Base-by-base conservation (phyloP, 2,888 invertebrate species). In the Neocrepidodera transversa region DNA sequence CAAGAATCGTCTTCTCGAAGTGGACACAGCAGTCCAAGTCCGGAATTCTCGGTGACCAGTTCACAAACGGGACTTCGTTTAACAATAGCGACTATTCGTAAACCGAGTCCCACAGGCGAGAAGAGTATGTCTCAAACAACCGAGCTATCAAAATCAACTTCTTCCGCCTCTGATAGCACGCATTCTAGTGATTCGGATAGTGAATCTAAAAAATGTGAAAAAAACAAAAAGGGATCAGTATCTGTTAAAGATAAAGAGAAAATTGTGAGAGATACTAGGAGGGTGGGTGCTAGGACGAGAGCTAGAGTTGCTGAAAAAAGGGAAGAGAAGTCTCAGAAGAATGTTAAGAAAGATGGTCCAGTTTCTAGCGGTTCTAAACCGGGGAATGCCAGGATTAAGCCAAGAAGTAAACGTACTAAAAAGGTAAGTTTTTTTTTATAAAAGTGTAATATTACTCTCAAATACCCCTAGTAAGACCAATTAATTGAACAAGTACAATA, bases 31-130 rank as follows among this genome's bases (percentile, higher is more conserved):
- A 51, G 48, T 32, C 75, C 77, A n/a, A 76, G 78, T 32, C 79
- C 79, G 6, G 85, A 85, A 71, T 86, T 86, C 75, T 86, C 86
- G 7, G 86, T 86, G 23, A 86, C 85, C 36, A 85, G 83, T 59
- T 83, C 79, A 2, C 79, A 85, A 75, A 85, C 86, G 38, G 85
- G 85, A 14, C 74, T 86, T 51, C 83, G 86, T 62, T 79, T 86
- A 48, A 86, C 85, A 69, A 86, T 86, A 57, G 85, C 86, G 64
- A 85, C 85, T 36, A 84, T 86, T 62, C 83, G 82, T 43, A 83
- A 83, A 71, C 71, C 84, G 76, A 74, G 76, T 76, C 70, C 78
- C 76, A 81, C 70, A 11, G 65, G 65, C n/a, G 65, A 68, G 65
- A 76, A 78, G 49, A 69, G 76, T 28, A 79, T 80, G 69, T 77